phyloP scores from a whole-genome alignment of 2,888 invertebrate species.

The Melipona beecheii region DNA sequence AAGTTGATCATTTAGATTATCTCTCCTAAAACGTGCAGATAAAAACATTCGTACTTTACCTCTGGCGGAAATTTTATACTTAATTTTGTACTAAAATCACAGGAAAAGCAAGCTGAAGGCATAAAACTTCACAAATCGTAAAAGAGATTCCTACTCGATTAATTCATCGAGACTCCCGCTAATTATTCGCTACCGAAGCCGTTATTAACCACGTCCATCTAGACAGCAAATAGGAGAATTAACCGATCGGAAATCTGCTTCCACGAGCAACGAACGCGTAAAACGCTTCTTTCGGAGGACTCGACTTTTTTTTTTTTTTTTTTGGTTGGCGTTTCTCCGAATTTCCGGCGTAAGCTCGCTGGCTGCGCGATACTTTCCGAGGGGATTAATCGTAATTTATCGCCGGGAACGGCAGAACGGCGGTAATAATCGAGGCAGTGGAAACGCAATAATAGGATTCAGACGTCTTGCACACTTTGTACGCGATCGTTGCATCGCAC shows the following conservation, averaged over 20 bases:
- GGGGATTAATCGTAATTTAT: conserved; percentile 55
- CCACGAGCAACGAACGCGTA: background rate
- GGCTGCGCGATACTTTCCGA: conserved; percentile 50
- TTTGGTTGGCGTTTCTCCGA: conserved; percentile 9
- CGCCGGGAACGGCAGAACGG: conserved; percentile 40
- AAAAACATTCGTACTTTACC: too few species aligned
- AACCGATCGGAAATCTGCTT: background rate
- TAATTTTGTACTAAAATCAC: too few species aligned
- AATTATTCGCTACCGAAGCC: background rate
- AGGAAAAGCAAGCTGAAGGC: too few species aligned
- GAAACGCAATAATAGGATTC: conserved; percentile 66
- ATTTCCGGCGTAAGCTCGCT: conserved; percentile 28
- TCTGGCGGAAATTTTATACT: too few species aligned
- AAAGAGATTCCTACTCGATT: background rate
- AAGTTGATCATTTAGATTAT: too few species aligned
- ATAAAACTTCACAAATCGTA: too few species aligned
- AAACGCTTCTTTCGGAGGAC: background rate
- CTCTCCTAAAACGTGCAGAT: too few species aligned
- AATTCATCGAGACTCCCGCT: background rate
- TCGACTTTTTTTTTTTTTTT: conserved; percentile 3
- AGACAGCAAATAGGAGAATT: background rate
- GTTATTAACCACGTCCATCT: background rate
- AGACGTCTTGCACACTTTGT: conserved; percentile 34
- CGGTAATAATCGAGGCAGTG: conserved; percentile 52
- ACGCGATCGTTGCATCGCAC: conserved; percentile 32